Evolutionary conservation across 2,888 invertebrate genomes (phyloP), one percentile per base, ranked within the genome.

Genomic region (Sceliomorpha sp.): DNA sequence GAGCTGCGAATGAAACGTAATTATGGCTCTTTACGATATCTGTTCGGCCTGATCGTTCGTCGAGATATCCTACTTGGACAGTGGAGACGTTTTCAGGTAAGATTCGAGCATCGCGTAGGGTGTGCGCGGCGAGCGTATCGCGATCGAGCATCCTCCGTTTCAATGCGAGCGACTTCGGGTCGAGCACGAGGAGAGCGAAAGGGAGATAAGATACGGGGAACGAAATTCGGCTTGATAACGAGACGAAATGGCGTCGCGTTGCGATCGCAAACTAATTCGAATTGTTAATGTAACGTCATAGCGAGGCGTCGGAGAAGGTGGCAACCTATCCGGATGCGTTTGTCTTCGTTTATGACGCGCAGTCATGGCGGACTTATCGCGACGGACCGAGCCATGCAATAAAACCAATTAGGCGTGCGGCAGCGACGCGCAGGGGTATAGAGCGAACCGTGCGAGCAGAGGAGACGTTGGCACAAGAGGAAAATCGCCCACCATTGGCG

Each of bases 401-500:
- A 85, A 85, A 85, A 82, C 76, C 83, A 85, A 86, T 85, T 86
- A 86, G 76, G 79, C 81, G 78, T 77, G 70, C 59, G 62, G 60
- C 37, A 56, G 34, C 31, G 60, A 51, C 64, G 68, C 63, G 67
- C 10, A 55, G 34, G 14, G 59, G 37, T 58, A 70, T 66, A 66
- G 53, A 63, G n/a, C n/a, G 60, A 70, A 62, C 60, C 42, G 29
- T 39, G 55, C 36, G 39, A 60, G 36, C 44, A 58, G 55, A 55
- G 56, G 44, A 72, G 55, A 45, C 45, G 40, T 53, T 58, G 44
- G 59, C 66, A 63, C 53, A 73, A 62, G 70, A 73, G 66, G 78
- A 82, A 82, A 81, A 83, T 85, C 79, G 78, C 69, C 74, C 68
- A 72, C 79, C 73, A 85, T 83, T 86, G 87, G 87, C 87, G 73